Percentiles rank a stretch among this genome's conserved stretches.
Conservation (phyloP, 2,113 vertebrate genomes). For the Hyla sarda region DNA sequence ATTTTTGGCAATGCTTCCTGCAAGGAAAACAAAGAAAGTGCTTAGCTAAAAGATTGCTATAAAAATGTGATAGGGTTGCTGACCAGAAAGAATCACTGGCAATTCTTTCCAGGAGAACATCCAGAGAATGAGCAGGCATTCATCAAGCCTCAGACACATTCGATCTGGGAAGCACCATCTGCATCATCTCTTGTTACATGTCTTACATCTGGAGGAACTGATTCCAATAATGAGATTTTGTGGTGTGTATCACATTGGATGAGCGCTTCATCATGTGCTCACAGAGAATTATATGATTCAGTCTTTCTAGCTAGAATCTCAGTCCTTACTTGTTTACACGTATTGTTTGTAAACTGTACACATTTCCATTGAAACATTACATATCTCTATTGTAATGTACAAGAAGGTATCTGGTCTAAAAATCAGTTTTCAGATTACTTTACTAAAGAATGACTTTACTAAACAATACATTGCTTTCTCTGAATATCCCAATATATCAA, state of each 20-base stretch:
- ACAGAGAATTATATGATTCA: background rate
- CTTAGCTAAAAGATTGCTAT: background rate
- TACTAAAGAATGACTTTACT: no score
- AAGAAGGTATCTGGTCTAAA: no score
- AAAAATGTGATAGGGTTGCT: constrained; percentile 8
- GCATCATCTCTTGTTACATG: constrained; percentile 37
- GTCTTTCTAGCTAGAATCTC: background rate
- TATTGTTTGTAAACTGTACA: background rate
- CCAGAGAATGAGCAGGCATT: constrained; percentile 24
- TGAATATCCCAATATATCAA: no score
- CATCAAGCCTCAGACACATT: constrained; percentile 39
- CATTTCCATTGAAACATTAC: no score
- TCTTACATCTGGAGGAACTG: constrained; percentile 29
- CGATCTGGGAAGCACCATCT: constrained; percentile 49
- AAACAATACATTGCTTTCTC: no score
- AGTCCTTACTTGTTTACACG: background rate
- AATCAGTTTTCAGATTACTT: no score
- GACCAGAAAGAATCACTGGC: constrained; percentile 36
- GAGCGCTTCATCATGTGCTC: constrained; percentile 15
- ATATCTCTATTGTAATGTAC: no score
- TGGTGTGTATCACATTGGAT: constrained; percentile 28
- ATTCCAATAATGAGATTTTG: constrained; percentile 44
- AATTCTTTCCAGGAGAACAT: background rate
- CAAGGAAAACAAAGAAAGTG: constrained; percentile 11
- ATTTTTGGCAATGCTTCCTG: background rate